A percentile compares a stretch with the other conserved stretches of the same genome.
Evolutionary conservation across 2,113 vertebrate species (phyloP).

Genomic region (Apaloderma vittatum): DNA sequence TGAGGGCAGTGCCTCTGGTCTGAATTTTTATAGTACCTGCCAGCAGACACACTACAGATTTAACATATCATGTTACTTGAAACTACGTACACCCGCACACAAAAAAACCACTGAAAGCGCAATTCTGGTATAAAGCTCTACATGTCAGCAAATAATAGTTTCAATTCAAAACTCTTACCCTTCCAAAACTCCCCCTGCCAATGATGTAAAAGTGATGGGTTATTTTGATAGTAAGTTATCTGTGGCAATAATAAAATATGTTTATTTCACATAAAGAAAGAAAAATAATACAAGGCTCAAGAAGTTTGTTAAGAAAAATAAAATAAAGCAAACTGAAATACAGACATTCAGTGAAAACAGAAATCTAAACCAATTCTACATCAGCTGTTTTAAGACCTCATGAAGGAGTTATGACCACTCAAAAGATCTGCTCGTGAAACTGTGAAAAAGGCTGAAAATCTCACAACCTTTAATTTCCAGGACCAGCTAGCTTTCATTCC

Average conservation of each 20-base stretch:
- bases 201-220: not conserved
- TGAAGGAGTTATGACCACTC: not conserved
- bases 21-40: conserved; percentile 12
- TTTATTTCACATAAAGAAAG: not conserved
- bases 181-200: not conserved
- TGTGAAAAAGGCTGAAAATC: not conserved
- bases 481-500: not conserved
- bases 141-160: not conserved
- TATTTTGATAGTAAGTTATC: conserved; percentile 30
- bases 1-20: not conserved
- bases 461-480: not conserved
- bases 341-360: not conserved
- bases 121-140: not conserved
- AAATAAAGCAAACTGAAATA: not conserved
- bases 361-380: not conserved
- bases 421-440: not conserved
- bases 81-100: not conserved
- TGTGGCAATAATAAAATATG: conserved; percentile 26
- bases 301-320: not conserved
- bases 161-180: not conserved
- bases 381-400: not conserved
- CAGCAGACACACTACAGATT: conserved; percentile 10
- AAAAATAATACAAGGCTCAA: not conserved
- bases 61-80: not conserved
- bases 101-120: not conserved